Conservation (phyloP, 2,113 vertebrate genomes). For the Murina feae region DNA sequence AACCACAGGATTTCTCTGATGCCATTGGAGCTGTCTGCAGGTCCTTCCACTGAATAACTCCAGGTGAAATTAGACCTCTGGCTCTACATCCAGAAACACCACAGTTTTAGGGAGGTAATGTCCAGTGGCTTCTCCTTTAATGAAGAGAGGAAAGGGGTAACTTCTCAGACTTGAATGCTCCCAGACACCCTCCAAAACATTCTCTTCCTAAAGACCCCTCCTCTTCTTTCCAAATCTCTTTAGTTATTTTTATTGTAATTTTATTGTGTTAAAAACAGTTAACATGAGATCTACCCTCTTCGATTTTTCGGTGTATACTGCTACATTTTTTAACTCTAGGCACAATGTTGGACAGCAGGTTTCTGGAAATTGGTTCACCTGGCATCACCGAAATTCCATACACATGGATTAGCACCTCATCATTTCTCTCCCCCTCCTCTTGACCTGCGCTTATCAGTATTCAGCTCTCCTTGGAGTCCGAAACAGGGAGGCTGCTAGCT, state of each 20-base stretch:
- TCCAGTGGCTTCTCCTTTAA: background rate
- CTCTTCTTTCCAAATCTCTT: background rate
- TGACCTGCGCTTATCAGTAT: no score
- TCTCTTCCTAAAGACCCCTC: background rate
- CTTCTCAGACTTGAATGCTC: no score
- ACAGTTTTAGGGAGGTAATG: background rate
- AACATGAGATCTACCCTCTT: background rate
- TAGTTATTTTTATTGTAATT: background rate
- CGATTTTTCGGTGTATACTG: background rate
- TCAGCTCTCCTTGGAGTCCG: background rate
- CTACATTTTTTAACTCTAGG: background rate
- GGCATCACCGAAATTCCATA: background rate
- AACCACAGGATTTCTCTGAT: background rate
- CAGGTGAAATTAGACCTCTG: background rate
- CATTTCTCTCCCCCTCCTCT: background rate
- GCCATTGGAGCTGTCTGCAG: rapidly evolving
- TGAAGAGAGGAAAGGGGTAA: background rate
- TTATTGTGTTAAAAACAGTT: background rate
- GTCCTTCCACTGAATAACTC: background rate
- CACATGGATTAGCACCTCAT: background rate
- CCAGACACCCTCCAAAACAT: background rate
- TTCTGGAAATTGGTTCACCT: background rate
- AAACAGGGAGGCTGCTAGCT: background rate
- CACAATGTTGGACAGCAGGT: no score
- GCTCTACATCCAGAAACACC: background rate